Evolutionary conservation across 2,113 vertebrate species (phyloP), one percentile per base, ranked within the genome.

Genomic region (Todiramphus saurophagus): DNA sequence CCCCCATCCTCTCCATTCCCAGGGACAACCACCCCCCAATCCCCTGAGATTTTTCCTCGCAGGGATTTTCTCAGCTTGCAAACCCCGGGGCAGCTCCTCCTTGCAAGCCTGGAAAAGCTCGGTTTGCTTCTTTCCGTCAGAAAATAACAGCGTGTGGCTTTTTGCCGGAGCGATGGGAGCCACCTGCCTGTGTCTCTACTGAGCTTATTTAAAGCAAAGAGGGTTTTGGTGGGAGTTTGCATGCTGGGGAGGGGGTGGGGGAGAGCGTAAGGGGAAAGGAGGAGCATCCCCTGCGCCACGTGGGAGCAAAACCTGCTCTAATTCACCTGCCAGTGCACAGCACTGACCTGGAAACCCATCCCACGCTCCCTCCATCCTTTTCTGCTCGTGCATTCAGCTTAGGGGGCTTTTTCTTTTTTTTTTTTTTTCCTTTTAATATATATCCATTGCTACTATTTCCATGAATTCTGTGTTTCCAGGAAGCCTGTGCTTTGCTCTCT

Each of bases 301-400:
- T 72, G 83, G 55, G 76, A 85, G 44, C 24, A 9, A 60, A 81
- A 50, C 80, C 63, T 50, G 80, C 80, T 70, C 83, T 24, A 44
- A 73, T 64, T 64, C 85, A 82, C 86, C 93, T 39, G 46, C 30
- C 10, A 10, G 31, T 5, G 8, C 27, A 7, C 5, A 0, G 73
- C 62, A 0, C 63, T 56, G 67, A 80, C 63, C 91, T 74, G 48
- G 15, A 83, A 90, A 62, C 9, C 68, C 64, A 4, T 2, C 74
- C 73, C 48, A 1, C 1, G 3, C 46, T 85, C 78, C 51, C 5
- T 1, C 70, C 19, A 0, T 3, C 75, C 85, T 19, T 75, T 13
- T 13, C 79, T 11, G 0, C 5, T 10, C 3, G 0, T 1, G 2
- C 14, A 0, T 48, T 30, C 64, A 1, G 55, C 59, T 66, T 39